Percentiles rank a stretch among this genome's conserved stretches.
Conservation (phyloP, 2,113 vertebrate species). For the Apteryx owenii region DNA sequence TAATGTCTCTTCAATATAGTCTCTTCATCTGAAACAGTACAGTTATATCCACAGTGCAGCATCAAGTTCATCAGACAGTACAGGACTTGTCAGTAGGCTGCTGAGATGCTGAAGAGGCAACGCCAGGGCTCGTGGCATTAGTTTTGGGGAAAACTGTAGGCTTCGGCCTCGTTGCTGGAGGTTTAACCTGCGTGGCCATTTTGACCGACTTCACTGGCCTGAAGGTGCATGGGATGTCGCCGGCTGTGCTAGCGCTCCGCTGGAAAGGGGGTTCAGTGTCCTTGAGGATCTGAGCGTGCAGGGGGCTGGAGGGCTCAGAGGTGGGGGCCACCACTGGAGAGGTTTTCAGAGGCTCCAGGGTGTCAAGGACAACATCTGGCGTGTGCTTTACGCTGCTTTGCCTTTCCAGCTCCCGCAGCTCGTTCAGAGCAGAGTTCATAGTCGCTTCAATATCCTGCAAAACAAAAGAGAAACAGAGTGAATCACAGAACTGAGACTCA, state of each 20-base stretch:
- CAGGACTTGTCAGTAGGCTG: conserved; percentile 94
- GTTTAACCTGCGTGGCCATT: conserved; percentile 81
- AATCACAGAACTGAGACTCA: neutral
- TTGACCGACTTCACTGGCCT: conserved; percentile 85
- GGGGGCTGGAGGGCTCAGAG: conserved; percentile 95
- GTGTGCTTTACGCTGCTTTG: conserved; percentile 92
- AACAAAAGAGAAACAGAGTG: neutral
- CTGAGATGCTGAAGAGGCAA: conserved; percentile 86
- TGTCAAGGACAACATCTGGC: conserved; percentile 96
- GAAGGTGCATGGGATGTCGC: conserved; percentile 94
- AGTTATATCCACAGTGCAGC: conserved; percentile 30
- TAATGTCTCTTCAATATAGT: conserved; percentile 4
- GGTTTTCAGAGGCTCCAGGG: conserved; percentile 93
- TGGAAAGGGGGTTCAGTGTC: conserved; percentile 88
- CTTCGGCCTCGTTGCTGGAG: conserved; percentile 93
- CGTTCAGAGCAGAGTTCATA: conserved; percentile 92
- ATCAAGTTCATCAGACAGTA: conserved; percentile 80
- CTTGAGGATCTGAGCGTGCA: conserved; percentile 91
- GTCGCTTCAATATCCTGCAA: conserved; percentile 90
- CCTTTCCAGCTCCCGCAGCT: conserved; percentile 91
- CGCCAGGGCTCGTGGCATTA: conserved; percentile 80
- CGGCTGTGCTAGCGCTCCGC: conserved; percentile 93
- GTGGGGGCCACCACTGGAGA: conserved; percentile 81
- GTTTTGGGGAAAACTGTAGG: conserved; percentile 92
- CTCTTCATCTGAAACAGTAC: conserved; percentile 17